These are phyloP conservation scores for Sceloporus tristichus DNA, from an alignment of 2,113 vertebrate genomes.

Conservation along the genomic window DNA sequence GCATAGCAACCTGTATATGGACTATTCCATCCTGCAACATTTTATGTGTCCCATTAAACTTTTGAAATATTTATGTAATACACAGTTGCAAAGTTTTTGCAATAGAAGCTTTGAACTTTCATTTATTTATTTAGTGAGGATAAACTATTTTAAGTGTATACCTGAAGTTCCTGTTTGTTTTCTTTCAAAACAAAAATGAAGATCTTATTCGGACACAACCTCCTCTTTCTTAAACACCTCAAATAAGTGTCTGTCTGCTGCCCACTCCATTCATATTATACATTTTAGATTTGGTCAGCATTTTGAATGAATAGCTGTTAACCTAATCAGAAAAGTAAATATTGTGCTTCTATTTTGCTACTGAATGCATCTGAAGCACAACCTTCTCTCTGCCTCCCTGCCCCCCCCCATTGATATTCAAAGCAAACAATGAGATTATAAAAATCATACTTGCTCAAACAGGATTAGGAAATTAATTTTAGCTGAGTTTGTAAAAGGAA, in stretches of 20 bases:
- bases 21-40: background rate
- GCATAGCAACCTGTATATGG: background rate
- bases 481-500: conserved; percentile 67
- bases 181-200: conserved; percentile 53
- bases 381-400: conserved; percentile 61
- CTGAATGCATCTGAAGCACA: conserved; percentile 55
- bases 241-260: conserved; percentile 42
- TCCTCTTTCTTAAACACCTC: conserved; percentile 37
- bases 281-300: conserved; percentile 61
- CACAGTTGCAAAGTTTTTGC: conserved; percentile 46
- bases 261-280: conserved; percentile 43
- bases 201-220: background rate
- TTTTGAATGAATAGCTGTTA: conserved; percentile 68
- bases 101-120: conserved; percentile 47
- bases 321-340: conserved; percentile 71
- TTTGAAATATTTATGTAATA: conserved; percentile 30
- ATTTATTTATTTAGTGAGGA: conserved; percentile 22
- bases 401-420: conserved; percentile 51
- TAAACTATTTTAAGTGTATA: conserved; percentile 46
- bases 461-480: conserved; percentile 70
- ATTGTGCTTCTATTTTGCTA: conserved; percentile 58
- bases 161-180: conserved; percentile 41
- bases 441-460: conserved; percentile 72
- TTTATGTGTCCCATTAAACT: background rate
- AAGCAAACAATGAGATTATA: conserved; percentile 67